Percentiles rank a stretch among this genome's conserved stretches.
phyloP scores from a whole-genome alignment of 2,113 vertebrate species.

The Pygoscelis antarcticus region DNA sequence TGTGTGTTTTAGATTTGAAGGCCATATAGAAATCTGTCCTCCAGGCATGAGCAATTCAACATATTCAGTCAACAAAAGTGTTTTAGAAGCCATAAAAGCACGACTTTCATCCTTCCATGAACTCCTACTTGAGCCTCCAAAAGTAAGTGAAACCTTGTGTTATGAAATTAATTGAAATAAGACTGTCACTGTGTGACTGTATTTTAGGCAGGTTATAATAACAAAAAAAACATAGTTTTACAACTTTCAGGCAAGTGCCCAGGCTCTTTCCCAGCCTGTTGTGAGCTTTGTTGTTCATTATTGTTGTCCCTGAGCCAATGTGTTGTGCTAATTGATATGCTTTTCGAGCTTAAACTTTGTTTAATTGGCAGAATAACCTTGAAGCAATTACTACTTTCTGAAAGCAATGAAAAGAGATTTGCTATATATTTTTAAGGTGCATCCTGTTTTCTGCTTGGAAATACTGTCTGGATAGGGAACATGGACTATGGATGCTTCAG shows the following conservation, averaged over 20 bases:
- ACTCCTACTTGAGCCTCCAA: slow-evolving; percentile 94
- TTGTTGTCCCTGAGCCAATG: background rate
- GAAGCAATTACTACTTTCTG: background rate
- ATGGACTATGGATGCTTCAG: fast-evolving
- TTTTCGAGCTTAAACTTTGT: background rate
- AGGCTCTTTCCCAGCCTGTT: background rate
- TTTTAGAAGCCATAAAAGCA: slow-evolving; percentile 93
- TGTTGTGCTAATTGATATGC: background rate
- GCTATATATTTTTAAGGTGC: background rate
- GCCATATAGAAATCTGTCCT: slow-evolving; percentile 92
- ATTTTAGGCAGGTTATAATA: background rate
- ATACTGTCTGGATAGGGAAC: background rate
- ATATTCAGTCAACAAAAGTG: slow-evolving; percentile 92
- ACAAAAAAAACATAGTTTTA: background rate
- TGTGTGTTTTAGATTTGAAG: slow-evolving; percentile 86
- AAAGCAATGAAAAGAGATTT: background rate
- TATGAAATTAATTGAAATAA: background rate
- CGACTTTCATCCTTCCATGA: slow-evolving; percentile 94
- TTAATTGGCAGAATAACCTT: background rate
- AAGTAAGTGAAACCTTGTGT: slow-evolving; percentile 77
- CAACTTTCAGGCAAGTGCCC: background rate
- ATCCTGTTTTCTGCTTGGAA: background rate
- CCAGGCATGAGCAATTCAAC: slow-evolving; percentile 92
- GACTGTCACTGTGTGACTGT: background rate
- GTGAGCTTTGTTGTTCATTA: background rate